phyloP scores from a whole-genome alignment of 1,140 invertebrate genomes.

The Orius laevigatus region DNA sequence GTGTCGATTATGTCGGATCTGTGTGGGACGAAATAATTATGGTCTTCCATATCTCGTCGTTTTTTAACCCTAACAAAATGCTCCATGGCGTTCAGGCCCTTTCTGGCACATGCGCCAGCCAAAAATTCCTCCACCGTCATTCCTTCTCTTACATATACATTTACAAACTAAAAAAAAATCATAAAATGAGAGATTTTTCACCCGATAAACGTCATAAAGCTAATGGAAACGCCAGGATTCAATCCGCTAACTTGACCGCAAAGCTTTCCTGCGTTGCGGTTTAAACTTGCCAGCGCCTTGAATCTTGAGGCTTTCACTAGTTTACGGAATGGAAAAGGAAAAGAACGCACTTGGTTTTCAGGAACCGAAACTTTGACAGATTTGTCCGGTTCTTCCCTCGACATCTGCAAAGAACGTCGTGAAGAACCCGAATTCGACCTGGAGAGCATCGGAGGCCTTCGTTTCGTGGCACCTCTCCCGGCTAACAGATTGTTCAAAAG shows the following conservation, averaged over 20 bases:
- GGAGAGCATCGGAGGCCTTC: constrained; percentile 67
- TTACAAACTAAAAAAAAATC: constrained; percentile 42
- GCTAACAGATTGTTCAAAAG: constrained; percentile 81
- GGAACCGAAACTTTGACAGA: constrained; percentile 77
- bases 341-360: constrained; percentile 50
- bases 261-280: constrained; percentile 7
- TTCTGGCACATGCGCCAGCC: constrained; percentile 74
- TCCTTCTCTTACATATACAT: constrained; percentile 67
- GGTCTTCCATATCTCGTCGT: constrained; percentile 83
- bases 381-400: constrained; percentile 68
- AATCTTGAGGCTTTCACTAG: no score
- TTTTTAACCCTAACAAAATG: constrained; percentile 92
- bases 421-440: constrained; percentile 75
- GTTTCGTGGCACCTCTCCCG: constrained; percentile 74
- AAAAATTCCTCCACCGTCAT: constrained; percentile 94
- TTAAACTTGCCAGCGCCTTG: constrained; percentile 6
- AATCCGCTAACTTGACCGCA: no score
- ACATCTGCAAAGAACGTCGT: constrained; percentile 65
- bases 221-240: no score
- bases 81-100: constrained; percentile 80
- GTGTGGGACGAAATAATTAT: constrained; percentile 88
- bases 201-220: no score
- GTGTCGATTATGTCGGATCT: constrained; percentile 84
- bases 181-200: constrained; percentile 14
- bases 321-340: neutral